Conservation (phyloP, 2,888 invertebrate species). For the Anoncus sp. region DNA sequence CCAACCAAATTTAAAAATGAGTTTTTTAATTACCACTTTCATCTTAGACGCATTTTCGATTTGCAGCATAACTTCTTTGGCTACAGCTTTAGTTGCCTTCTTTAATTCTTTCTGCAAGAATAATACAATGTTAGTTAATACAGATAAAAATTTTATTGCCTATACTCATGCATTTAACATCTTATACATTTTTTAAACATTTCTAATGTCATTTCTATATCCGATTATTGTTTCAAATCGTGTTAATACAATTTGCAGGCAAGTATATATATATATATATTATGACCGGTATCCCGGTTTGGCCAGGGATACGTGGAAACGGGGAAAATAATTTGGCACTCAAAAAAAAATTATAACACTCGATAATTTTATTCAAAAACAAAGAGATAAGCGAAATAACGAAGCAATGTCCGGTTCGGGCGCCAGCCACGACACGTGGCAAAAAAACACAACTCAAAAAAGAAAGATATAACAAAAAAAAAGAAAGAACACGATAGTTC, state of each 20-base stretch:
- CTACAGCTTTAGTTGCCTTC: conserved; percentile 26
- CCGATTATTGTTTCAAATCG: conserved; percentile 26
- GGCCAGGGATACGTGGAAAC: too few relatives aligned
- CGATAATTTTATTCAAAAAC: too few relatives aligned
- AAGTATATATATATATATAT: conserved; percentile 3
- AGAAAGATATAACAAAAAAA: too few relatives aligned
- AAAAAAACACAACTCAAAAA: too few relatives aligned
- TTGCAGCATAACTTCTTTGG: conserved; percentile 28
- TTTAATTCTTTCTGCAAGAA: conserved; percentile 25
- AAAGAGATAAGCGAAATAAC: too few relatives aligned
- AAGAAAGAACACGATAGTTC: too few relatives aligned
- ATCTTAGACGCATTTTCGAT: conserved; percentile 19
- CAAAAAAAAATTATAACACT: too few relatives aligned
- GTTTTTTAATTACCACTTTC: conserved; percentile 22
- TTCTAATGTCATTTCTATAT: conserved; percentile 30
- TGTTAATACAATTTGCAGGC: conserved; percentile 26
- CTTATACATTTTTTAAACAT: conserved; percentile 24
- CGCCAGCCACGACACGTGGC: too few relatives aligned
- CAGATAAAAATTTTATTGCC: conserved; percentile 15
- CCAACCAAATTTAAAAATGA: conserved; percentile 17
- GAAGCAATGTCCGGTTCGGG: too few relatives aligned
- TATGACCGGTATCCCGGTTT: too few relatives aligned
- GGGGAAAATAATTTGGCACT: too few relatives aligned
- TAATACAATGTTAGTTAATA: conserved; percentile 17
- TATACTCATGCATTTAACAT: conserved; percentile 24